Conservation (phyloP, 1,140 invertebrate species). For the Spodoptera litura region DNA sequence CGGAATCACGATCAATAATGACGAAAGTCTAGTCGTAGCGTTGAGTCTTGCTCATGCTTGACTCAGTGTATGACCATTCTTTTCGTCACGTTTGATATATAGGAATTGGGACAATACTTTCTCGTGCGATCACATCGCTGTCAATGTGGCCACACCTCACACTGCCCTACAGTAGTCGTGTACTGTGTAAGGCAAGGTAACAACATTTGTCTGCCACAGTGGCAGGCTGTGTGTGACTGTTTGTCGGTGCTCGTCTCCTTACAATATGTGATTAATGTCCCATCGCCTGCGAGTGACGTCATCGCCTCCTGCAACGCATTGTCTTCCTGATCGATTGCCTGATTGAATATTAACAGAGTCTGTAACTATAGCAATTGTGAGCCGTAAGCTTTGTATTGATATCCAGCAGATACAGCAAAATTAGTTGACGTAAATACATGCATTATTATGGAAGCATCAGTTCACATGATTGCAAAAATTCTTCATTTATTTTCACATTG, state of each 20-base stretch:
- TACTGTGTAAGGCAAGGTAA: not conserved
- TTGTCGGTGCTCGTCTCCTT: not conserved
- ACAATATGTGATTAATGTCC: slow-evolving; percentile 26
- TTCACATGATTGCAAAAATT: no score
- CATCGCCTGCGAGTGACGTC: slow-evolving; percentile 12
- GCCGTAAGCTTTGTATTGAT: not conserved
- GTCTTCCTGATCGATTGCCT: not conserved
- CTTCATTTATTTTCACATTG: no score
- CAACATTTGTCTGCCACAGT: not conserved
- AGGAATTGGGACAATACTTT: no score
- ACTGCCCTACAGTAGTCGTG: not conserved
- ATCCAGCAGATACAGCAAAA: no score
- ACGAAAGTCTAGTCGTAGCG: no score
- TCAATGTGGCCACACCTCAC: not conserved
- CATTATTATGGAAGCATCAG: no score
- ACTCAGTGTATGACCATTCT: no score
- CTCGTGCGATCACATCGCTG: no score
- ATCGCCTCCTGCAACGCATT: not conserved
- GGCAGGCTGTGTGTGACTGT: not conserved
- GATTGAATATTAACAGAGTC: not conserved
- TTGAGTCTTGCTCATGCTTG: no score
- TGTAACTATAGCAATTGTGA: not conserved
- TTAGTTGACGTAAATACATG: no score
- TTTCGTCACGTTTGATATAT: no score
- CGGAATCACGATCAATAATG: no score